A percentile compares a stretch with the other conserved stretches of the same genome.
phyloP scores from a whole-genome alignment of 2,888 invertebrate genomes.

The Asteroscopus sphinx region DNA sequence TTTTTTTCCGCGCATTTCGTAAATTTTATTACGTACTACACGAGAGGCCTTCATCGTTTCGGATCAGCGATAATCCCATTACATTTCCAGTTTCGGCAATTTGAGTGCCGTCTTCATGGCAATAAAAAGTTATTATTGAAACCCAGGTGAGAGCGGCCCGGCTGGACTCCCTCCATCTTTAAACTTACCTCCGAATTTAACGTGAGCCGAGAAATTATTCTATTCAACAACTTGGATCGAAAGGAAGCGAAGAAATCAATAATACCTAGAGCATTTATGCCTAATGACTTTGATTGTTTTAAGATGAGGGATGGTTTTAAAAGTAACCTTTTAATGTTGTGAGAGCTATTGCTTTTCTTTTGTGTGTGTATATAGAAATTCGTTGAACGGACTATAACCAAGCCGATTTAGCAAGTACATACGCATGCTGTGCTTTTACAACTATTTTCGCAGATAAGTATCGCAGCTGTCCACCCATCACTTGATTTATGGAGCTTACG shows the following conservation, averaged over 20 bases:
- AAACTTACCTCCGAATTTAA: constrained; percentile 42
- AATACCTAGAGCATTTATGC: constrained; percentile 41
- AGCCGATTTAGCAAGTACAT: constrained; percentile 20
- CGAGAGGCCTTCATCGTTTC: constrained; percentile 77
- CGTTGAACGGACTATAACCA: constrained; percentile 12
- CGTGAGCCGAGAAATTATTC: constrained; percentile 40
- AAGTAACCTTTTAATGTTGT: constrained; percentile 9
- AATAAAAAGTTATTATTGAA: constrained; percentile 80
- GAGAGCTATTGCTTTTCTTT: constrained; percentile 18
- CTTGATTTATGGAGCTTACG: constrained; percentile 74
- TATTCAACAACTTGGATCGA: constrained; percentile 41
- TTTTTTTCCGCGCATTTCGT: constrained; percentile 71
- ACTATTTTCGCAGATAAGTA: constrained; percentile 71
- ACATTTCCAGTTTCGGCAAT: constrained; percentile 80
- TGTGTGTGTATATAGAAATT: constrained; percentile 11
- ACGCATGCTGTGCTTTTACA: constrained; percentile 62
- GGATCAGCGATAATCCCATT: constrained; percentile 83
- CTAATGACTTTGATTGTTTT: constrained; percentile 49
- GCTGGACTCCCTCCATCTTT: constrained; percentile 50
- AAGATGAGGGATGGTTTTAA: not conserved
- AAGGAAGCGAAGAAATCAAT: constrained; percentile 44
- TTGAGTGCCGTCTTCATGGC: constrained; percentile 74
- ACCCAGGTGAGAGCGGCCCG: constrained; percentile 67
- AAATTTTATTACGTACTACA: constrained; percentile 78
- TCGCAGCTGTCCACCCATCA: constrained; percentile 73